Conservation (phyloP, 2,113 vertebrate genomes). For the Paralichthys olivaceus region DNA sequence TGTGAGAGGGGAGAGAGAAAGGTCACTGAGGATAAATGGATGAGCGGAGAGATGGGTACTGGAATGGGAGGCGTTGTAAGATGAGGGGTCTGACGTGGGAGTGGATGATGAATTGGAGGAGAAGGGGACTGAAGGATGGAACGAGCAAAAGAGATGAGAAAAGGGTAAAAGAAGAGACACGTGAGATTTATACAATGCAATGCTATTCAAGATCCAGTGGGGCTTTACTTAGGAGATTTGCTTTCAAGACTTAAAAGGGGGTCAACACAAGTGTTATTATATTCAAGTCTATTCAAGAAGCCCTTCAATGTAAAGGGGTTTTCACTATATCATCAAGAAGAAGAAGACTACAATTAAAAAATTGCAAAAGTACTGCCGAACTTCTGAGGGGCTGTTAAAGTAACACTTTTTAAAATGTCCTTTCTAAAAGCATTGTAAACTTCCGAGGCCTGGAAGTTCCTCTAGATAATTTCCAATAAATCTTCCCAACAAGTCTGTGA, state of each 20-base stretch:
- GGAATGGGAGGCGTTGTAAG: not conserved
- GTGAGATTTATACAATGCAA: too few relatives aligned
- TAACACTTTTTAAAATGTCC: too few relatives aligned
- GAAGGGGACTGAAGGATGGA: not conserved
- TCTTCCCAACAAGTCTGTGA: not conserved
- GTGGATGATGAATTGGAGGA: conserved; percentile 35
- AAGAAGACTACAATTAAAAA: too few relatives aligned
- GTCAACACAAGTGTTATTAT: too few relatives aligned
- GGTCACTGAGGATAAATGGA: conserved; percentile 37
- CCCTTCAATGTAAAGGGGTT: too few relatives aligned
- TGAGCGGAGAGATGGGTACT: conserved; percentile 21
- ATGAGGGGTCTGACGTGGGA: conserved; percentile 16
- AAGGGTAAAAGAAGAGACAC: not conserved
- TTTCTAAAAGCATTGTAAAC: not conserved
- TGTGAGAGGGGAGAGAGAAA: conserved; percentile 8
- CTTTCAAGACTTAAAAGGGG: too few relatives aligned
- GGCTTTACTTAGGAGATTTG: too few relatives aligned
- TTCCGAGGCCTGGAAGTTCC: not conserved
- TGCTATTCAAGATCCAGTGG: too few relatives aligned
- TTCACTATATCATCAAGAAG: too few relatives aligned
- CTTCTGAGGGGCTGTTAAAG: too few relatives aligned
- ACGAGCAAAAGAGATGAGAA: not conserved
- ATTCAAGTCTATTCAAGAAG: too few relatives aligned
- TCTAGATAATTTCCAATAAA: not conserved
- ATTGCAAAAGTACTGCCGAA: too few relatives aligned